Conservation (phyloP, 2,113 vertebrate species). For the Lophotis ruficrista region DNA sequence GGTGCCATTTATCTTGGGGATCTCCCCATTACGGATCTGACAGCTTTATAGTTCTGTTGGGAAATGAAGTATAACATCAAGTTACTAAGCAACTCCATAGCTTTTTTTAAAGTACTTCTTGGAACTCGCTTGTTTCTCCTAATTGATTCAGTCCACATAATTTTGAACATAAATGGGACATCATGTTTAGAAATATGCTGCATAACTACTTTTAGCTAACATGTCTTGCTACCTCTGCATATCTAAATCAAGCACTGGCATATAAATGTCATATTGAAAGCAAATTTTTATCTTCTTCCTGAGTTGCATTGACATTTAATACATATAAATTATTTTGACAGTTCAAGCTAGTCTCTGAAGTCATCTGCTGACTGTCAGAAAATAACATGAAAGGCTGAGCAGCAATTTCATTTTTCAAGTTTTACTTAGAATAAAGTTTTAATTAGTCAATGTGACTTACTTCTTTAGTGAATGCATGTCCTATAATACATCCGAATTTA, state of each 20-base stretch:
- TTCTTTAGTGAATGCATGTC: not conserved
- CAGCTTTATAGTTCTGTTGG: conserved; percentile 47
- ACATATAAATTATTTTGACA: conserved; percentile 74
- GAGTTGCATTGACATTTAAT: conserved; percentile 71
- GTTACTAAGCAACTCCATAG: conserved; percentile 73
- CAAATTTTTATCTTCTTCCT: conserved; percentile 71
- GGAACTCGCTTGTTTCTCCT: conserved; percentile 73
- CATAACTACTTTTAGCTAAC: conserved; percentile 62
- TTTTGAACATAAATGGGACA: conserved; percentile 77
- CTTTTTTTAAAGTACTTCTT: conserved; percentile 66
- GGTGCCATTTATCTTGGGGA: conserved; percentile 32
- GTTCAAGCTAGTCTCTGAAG: conserved; percentile 61
- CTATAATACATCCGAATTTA: conserved; percentile 30
- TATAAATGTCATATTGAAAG: conserved; percentile 75
- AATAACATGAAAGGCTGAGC: conserved; percentile 63
- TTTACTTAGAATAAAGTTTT: conserved; percentile 66
- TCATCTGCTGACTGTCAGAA: conserved; percentile 64
- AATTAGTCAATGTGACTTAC: conserved; percentile 40
- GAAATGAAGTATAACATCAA: conserved; percentile 65
- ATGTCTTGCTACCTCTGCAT: conserved; percentile 70
- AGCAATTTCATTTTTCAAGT: conserved; percentile 39
- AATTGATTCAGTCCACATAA: conserved; percentile 76
- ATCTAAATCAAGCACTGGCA: conserved; percentile 72
- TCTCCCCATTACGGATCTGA: conserved; percentile 46
- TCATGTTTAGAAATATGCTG: conserved; percentile 75